Conservation (phyloP, 2,888 invertebrate genomes). For the Mythimna loreyi region DNA sequence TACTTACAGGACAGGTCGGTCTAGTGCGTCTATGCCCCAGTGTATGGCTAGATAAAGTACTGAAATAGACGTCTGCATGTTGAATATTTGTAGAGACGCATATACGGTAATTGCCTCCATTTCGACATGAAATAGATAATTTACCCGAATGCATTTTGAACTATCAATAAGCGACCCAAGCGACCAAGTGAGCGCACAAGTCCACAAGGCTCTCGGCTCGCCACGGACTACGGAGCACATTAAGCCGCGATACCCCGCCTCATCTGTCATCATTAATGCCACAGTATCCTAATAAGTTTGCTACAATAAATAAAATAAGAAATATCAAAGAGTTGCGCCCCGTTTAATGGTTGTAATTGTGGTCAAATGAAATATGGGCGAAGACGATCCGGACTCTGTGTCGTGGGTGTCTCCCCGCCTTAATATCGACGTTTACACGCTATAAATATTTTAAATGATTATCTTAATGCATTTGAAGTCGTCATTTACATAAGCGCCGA, state of each 20-base stretch:
- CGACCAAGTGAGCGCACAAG: slow-evolving; percentile 73
- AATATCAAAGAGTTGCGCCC: slow-evolving; percentile 89
- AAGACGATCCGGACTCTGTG: slow-evolving; percentile 75
- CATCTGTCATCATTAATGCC: slow-evolving; percentile 91
- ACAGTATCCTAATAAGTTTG: slow-evolving; percentile 89
- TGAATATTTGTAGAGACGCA: slow-evolving; percentile 14
- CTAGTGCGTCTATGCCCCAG: slow-evolving; percentile 32
- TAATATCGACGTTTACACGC: slow-evolving; percentile 88
- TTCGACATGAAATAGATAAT: slow-evolving; percentile 77
- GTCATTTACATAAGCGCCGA: slow-evolving; percentile 77
- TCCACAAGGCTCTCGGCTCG: slow-evolving; percentile 62
- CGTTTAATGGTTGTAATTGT: slow-evolving; percentile 90
- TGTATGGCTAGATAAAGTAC: slow-evolving; percentile 40
- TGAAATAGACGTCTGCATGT: slow-evolving; percentile 37
- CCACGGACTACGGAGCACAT: slow-evolving; percentile 77
- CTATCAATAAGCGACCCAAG: slow-evolving; percentile 72
- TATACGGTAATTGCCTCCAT: slow-evolving; percentile 60
- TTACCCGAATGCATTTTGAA: slow-evolving; percentile 74
- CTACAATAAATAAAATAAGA: slow-evolving; percentile 87
- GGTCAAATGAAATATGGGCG: slow-evolving; percentile 87
- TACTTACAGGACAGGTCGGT: slow-evolving; percentile 33
- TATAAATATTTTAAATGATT: slow-evolving; percentile 87
- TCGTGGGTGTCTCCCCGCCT: slow-evolving; percentile 86
- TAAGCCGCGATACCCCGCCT: slow-evolving; percentile 82
- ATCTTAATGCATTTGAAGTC: slow-evolving; percentile 81